Evolutionary conservation across 2,113 vertebrate genomes (phyloP), one percentile per base, ranked within the genome.

Genomic region (Nothobranchius furzeri): DNA sequence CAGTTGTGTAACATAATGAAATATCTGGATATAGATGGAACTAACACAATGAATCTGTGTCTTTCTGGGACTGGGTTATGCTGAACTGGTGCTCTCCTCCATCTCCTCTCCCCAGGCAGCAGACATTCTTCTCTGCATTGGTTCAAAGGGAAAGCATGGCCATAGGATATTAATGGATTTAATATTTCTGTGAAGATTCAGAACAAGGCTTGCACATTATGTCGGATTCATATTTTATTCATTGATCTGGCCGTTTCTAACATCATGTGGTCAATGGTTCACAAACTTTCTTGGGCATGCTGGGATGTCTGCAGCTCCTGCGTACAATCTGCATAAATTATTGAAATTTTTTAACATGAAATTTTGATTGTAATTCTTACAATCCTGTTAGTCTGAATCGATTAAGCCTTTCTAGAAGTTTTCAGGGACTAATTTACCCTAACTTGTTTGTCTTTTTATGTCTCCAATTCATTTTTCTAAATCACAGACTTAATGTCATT

Each of bases 141-240:
- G 71, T 78, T 85, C 51, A 83, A 71, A 82, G 85, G 66, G 63
- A 78, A 69, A 66, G 56, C 58, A 57, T 45, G 55, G 63, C 71
- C 56, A 62, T 57, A 53, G 53, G 71, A 83, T 65, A 76, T 71
- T 69, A 83, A 84, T 73, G 43, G 75, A 69, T 79, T 77, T 73
- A 76, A 79, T 78, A 71, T 79, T 76, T 73, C 55, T 55, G 35
- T 20, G 60, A 72, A 73, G 66, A 64, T 78, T 81, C 64, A 48
- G 37, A 64, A 61, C 24, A 49, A 76, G 60, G 24, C 68, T 62
- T 59, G 70, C 63, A 73, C 3, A 57, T 70, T 52, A 49, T 82
- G 81, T 75, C 60, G 55, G 57, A 80, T 72, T 82, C 69, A 70
- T 67, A 46, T 57, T 72, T 75, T 68, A 73, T 83, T 79, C 57